Evolutionary conservation across 1,140 invertebrate species (phyloP).

Genomic region (Zaprionus inermis): DNA sequence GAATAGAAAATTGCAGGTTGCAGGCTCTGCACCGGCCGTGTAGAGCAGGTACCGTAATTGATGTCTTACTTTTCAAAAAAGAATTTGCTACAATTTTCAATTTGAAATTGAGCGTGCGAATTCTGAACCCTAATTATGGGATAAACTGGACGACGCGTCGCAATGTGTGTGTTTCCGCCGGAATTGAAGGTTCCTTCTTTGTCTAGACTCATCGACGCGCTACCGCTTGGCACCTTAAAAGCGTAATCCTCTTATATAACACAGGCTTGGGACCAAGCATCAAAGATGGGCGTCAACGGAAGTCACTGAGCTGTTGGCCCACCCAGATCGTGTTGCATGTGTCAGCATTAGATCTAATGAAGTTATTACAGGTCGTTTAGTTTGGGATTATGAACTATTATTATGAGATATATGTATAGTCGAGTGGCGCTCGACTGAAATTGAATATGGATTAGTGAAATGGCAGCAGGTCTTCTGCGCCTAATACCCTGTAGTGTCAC

Average conservation of each 20-base stretch:
- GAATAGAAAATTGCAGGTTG: conserved; percentile 44
- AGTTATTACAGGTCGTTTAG: conserved; percentile 57
- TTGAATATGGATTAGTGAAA: neutral
- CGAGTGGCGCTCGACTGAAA: neutral
- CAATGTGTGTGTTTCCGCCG: conserved; percentile 67
- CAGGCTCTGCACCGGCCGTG: too few relatives aligned
- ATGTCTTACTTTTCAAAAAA: conserved; percentile 60
- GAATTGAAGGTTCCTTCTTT: conserved; percentile 68
- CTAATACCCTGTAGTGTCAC: neutral
- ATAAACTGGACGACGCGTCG: conserved; percentile 34
- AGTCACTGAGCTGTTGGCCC: conserved; percentile 62
- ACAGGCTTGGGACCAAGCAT: conserved; percentile 17
- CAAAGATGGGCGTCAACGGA: conserved; percentile 68
- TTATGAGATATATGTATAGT: neutral
- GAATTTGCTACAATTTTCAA: conserved; percentile 70
- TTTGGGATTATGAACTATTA: conserved; percentile 8
- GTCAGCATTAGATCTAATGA: conserved; percentile 49
- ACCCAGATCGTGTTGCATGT: conserved; percentile 50
- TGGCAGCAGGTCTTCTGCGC: neutral
- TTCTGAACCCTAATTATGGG: conserved; percentile 76
- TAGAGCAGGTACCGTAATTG: conserved; percentile 51
- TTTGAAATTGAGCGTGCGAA: conserved; percentile 81
- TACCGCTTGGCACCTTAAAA: conserved; percentile 52
- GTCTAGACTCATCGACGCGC: neutral
- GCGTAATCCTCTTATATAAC: conserved; percentile 70